These are phyloP conservation scores for Frankliniella fusca DNA, from an alignment of 2,888 invertebrate species.

Conservation along the genomic window DNA sequence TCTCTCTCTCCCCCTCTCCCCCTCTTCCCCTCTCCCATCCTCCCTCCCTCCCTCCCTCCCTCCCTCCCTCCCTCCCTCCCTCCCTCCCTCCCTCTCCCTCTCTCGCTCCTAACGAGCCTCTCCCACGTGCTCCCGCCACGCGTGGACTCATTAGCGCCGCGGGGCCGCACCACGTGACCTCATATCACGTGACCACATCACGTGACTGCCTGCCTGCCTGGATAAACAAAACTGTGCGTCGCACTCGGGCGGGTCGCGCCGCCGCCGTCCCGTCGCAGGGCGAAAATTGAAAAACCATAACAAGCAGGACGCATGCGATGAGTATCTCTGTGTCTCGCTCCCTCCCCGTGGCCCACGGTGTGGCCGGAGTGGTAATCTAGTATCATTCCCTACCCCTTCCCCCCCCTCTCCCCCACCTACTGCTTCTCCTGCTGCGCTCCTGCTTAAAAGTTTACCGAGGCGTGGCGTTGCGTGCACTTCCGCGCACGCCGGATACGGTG, in stretches of 20 bases:
- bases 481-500: no score
- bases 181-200: background rate
- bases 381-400: background rate
- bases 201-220: background rate
- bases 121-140: background rate
- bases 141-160: background rate
- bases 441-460: no score
- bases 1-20: background rate
- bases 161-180: background rate
- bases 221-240: background rate
- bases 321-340: background rate
- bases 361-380: background rate
- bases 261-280: background rate
- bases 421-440: no score
- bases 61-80: background rate
- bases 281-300: conserved; percentile 1
- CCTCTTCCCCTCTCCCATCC: background rate
- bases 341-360: background rate
- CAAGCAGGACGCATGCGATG: background rate
- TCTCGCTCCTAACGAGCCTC: background rate
- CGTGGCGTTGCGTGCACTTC: no score
- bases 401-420: no score
- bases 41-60: background rate
- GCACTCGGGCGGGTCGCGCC: background rate
- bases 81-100: background rate